These are phyloP conservation scores for Lepilemur ruficaudatus DNA, from an alignment of 2,797 vertebrate genomes.

Conservation along the genomic window DNA sequence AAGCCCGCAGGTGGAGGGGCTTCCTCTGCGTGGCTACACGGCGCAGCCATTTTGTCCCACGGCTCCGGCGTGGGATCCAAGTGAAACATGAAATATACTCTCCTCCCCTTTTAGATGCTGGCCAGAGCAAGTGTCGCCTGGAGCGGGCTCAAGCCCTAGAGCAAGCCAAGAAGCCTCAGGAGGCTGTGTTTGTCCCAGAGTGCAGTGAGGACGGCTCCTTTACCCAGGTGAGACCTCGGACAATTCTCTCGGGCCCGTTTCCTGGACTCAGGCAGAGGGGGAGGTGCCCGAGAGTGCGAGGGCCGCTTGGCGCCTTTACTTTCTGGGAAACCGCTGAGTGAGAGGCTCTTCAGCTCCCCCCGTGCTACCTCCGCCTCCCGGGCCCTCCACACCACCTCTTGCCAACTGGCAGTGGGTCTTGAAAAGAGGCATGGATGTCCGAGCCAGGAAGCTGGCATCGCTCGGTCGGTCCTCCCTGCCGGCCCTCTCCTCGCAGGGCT, in stretches of 20 bases:
- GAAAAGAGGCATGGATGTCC: neutral
- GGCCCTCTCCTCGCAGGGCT: slow-evolving; percentile 18
- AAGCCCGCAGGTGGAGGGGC: neutral
- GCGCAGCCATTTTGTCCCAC: neutral
- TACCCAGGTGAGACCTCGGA: slow-evolving; percentile 88
- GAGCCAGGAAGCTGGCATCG: slow-evolving; percentile 70
- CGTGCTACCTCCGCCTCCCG: neutral
- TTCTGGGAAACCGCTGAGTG: slow-evolving; percentile 23
- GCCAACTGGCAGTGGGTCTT: slow-evolving; percentile 65
- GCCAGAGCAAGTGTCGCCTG: slow-evolving; percentile 95
- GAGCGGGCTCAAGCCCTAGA: slow-evolving; percentile 95
- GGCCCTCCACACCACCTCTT: neutral
- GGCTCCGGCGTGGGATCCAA: slow-evolving; percentile 68
- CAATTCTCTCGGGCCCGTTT: neutral
- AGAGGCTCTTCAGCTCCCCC: slow-evolving; percentile 11
- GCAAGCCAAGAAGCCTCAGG: slow-evolving; percentile 94
- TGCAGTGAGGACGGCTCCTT: slow-evolving; percentile 98
- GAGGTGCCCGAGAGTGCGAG: neutral
- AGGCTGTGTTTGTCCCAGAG: slow-evolving; percentile 96
- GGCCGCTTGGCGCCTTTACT: neutral
- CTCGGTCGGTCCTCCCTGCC: slow-evolving; percentile 36
- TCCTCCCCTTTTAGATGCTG: slow-evolving; percentile 84
- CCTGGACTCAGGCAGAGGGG: neutral
- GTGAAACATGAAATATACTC: neutral
- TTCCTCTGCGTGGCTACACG: neutral